Evolutionary conservation across 1,140 invertebrate genomes (phyloP).

Genomic region (Saccostrea glomerata): DNA sequence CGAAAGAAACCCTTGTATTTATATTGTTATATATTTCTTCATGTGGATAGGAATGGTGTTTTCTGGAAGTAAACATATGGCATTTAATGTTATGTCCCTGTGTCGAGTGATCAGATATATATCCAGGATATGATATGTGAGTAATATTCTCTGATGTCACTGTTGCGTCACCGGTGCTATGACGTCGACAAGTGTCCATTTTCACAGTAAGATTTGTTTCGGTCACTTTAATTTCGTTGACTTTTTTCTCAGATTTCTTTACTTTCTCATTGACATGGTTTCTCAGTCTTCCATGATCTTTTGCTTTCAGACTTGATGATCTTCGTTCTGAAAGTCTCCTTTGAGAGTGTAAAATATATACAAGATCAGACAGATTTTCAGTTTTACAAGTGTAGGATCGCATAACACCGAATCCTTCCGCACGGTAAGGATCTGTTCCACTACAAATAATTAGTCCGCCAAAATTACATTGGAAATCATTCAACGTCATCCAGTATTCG

Average conservation of each 20-base stretch:
- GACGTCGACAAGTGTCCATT: slow-evolving; percentile 47
- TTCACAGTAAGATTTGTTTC: slow-evolving; percentile 57
- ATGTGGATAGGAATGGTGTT: slow-evolving; percentile 1
- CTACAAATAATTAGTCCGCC: slow-evolving; percentile 73
- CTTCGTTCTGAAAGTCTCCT: slow-evolving; percentile 15
- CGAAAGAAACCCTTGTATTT: slow-evolving; percentile 48
- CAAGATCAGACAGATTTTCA: slow-evolving; percentile 40
- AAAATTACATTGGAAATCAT: slow-evolving; percentile 76
- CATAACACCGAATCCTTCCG: slow-evolving; percentile 65
- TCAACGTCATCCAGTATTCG: slow-evolving; percentile 74
- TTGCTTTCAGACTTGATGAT: not conserved
- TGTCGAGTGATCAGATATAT: slow-evolving; percentile 20
- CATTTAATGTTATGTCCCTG: not conserved
- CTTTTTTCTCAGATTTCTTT: slow-evolving; percentile 1
- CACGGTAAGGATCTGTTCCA: slow-evolving; percentile 66
- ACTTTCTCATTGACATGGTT: slow-evolving; percentile 18
- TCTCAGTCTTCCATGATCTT: slow-evolving; percentile 13
- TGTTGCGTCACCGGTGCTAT: slow-evolving; percentile 6
- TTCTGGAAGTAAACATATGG: not conserved
- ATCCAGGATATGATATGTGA: slow-evolving; percentile 18
- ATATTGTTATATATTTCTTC: not conserved
- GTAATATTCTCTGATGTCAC: slow-evolving; percentile 14
- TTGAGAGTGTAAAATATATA: not conserved
- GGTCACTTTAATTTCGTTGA: slow-evolving; percentile 48
- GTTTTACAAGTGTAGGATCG: slow-evolving; percentile 59